phyloP scores from a whole-genome alignment of 2,797 vertebrate genomes.

The Spinus olivaceus region DNA sequence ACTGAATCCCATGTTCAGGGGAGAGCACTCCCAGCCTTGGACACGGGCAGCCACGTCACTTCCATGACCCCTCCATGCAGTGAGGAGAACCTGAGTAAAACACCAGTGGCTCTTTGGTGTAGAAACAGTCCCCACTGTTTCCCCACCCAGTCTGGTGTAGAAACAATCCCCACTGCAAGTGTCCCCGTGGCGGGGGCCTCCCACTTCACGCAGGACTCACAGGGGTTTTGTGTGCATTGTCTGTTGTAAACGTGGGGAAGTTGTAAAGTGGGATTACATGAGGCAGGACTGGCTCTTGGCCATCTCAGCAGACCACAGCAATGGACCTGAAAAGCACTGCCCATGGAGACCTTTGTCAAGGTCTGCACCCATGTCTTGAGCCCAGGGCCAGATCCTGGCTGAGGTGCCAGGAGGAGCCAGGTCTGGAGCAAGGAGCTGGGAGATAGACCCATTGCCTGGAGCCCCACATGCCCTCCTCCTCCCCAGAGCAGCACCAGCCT shows the following conservation, averaged over 20 bases:
- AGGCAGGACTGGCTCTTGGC: not conserved
- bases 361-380: not conserved
- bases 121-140: not conserved
- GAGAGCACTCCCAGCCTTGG: not conserved
- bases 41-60: rapidly evolving
- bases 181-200: rapidly evolving
- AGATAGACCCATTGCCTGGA: not conserved
- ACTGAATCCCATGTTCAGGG: rapidly evolving
- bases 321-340: rapidly evolving
- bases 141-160: not conserved
- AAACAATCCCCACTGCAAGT: not conserved
- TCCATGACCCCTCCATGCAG: rapidly evolving
- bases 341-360: not conserved
- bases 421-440: not conserved
- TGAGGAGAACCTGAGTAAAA: not conserved
- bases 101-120: not conserved
- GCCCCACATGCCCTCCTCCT: not conserved
- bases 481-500: not conserved
- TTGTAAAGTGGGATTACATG: rapidly evolving
- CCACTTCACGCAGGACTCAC: rapidly evolving
- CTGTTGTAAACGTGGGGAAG: rapidly evolving
- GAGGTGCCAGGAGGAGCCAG: not conserved
- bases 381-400: rapidly evolving
- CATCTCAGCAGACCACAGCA: rapidly evolving
- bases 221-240: rapidly evolving